These are phyloP conservation scores for Zaprionus lachaisei DNA, from an alignment of 1,140 invertebrate species.

Conservation along the genomic window DNA sequence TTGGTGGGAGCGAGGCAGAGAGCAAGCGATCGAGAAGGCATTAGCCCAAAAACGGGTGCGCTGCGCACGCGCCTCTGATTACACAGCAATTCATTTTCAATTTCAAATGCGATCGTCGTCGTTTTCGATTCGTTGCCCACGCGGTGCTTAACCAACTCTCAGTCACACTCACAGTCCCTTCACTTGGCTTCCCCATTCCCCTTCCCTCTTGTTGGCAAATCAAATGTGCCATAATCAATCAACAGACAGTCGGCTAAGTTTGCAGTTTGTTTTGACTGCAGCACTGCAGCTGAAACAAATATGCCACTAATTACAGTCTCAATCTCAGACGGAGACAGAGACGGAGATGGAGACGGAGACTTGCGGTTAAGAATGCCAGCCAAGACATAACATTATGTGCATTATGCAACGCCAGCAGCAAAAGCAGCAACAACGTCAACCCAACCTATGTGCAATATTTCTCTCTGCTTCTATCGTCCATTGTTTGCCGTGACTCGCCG, in stretches of 20 bases:
- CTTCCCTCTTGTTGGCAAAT: slow-evolving; percentile 29
- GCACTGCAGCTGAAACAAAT: slow-evolving; percentile 75
- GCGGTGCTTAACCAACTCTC: slow-evolving; percentile 41
- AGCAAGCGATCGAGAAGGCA: neutral
- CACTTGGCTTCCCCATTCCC: slow-evolving; percentile 1
- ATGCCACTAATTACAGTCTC: slow-evolving; percentile 79
- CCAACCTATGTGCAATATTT: slow-evolving; percentile 74
- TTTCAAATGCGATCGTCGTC: slow-evolving; percentile 52
- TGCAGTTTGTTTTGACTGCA: slow-evolving; percentile 57
- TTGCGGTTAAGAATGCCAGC: slow-evolving; percentile 72
- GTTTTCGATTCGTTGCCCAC: slow-evolving; percentile 57
- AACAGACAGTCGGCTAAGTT: slow-evolving; percentile 42
- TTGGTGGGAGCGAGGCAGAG: neutral
- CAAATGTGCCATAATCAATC: slow-evolving; percentile 71
- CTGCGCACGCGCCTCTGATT: slow-evolving; percentile 78
- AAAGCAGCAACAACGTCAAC: slow-evolving; percentile 17
- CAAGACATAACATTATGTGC: slow-evolving; percentile 68
- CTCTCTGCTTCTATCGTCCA: slow-evolving; percentile 45
- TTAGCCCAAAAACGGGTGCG: slow-evolving; percentile 61
- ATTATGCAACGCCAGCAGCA: slow-evolving; percentile 63
- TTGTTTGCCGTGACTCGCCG: slow-evolving; percentile 72
- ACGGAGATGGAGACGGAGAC: slow-evolving; percentile 14
- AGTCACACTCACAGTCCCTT: slow-evolving; percentile 42
- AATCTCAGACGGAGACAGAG: slow-evolving; percentile 29
- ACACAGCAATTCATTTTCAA: slow-evolving; percentile 64